Evolutionary conservation across 2,797 vertebrate genomes (phyloP).

Genomic region (Sebastes goodei): DNA sequence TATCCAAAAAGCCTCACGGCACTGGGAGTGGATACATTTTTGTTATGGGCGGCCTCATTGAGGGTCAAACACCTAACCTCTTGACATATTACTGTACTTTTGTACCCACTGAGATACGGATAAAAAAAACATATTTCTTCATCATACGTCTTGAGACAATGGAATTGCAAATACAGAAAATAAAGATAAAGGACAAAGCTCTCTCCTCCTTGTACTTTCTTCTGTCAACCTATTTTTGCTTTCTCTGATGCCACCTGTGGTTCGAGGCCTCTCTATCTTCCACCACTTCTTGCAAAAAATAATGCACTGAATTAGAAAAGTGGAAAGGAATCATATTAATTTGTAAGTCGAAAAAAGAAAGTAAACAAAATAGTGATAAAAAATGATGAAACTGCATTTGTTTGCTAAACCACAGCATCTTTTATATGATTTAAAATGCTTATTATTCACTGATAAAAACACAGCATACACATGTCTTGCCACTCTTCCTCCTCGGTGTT

Average conservation of each 20-base stretch:
- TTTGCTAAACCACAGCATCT: not conserved
- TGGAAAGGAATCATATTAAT: not conserved
- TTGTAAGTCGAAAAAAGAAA: not conserved
- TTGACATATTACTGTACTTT: not conserved
- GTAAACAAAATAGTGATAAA: not conserved
- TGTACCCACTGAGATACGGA: not conserved
- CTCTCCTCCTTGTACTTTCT: not conserved
- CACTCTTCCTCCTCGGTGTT: not conserved
- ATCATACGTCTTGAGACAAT: no score
- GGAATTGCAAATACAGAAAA: no score
- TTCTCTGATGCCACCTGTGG: not conserved
- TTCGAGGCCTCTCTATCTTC: not conserved
- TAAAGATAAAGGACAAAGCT: no score
- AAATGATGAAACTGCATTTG: not conserved
- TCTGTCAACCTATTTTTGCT: not conserved
- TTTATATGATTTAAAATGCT: not conserved
- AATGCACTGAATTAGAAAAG: not conserved
- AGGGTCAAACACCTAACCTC: constrained; percentile 14
- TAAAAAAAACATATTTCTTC: not conserved
- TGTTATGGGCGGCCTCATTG: constrained; percentile 19
- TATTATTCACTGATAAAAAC: not conserved
- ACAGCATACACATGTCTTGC: not conserved
- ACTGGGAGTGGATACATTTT: constrained; percentile 46
- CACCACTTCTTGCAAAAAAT: not conserved
- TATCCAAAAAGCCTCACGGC: constrained; percentile 46